Conservation (phyloP, 2,888 invertebrate species). For the Cryptosula pallasiana region DNA sequence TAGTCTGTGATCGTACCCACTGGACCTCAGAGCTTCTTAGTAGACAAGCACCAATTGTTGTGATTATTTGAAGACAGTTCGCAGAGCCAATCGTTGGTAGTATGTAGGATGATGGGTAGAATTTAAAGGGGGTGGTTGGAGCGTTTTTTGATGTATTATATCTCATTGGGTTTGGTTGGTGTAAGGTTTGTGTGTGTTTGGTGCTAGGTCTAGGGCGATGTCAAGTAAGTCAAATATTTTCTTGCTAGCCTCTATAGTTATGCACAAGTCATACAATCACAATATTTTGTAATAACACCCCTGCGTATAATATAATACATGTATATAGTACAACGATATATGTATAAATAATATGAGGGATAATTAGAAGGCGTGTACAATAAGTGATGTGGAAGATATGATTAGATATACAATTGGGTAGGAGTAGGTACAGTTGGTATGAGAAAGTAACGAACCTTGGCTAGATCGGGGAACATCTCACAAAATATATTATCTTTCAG, state of each 20-base stretch:
- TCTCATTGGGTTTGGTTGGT: neutral
- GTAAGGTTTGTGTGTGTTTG: neutral
- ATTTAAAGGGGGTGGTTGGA: neutral
- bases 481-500: slow-evolving; percentile 83
- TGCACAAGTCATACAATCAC: no score
- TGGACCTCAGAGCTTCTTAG: neutral
- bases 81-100: neutral
- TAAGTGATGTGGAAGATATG: no score
- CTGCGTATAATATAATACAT: no score
- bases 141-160: neutral
- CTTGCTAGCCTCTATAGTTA: neutral
- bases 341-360: no score
- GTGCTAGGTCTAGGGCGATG: neutral
- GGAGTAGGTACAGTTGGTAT: no score
- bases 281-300: no score
- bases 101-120: neutral
- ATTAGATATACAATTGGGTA: no score
- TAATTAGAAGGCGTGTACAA: no score
- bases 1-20: neutral
- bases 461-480: slow-evolving; percentile 89
- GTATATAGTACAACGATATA: no score
- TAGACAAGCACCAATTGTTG: neutral
- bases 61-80: neutral
- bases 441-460: slow-evolving; percentile 61
- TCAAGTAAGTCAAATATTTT: neutral